Evolutionary conservation across 2,888 invertebrate genomes (phyloP), one percentile per base, ranked within the genome.

Genomic region (Camponotus fellah): DNA sequence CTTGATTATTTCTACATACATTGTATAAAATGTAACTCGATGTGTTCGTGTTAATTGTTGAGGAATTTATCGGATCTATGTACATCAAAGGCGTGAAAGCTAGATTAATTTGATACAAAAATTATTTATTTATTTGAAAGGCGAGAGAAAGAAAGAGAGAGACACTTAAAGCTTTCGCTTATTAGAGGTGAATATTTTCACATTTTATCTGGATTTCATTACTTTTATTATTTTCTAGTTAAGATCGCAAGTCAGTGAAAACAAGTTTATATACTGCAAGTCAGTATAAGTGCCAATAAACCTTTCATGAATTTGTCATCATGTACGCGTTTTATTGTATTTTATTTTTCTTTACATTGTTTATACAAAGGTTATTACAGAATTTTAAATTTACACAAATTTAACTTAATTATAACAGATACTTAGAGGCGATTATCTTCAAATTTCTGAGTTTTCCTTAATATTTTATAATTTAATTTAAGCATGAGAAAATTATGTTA

Each of bases 1-100:
- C 68, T 80, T 87, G 77, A 40, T 87, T 86, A 49, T 79, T 84
- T 80, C 66, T 86, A 74, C 26, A 80, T 83, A 82, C 65, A 43
- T 84, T 69, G 53, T 83, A 85, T 64, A 72, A 53, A 53, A 82
- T 69, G 80, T 83, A 66, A 84, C 68, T 85, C 58, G 84, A 89
- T 88, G 89, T 90, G 87, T 89, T 89, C 88, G 88, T 84, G 88
- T 88, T 86, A 84, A 83, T 83, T 83, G 71, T 80, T 66, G 60
- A 72, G 71, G 60, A 84, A 65, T 83, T 71, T 43, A 84, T 60
- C 64, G 68, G 84, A 74, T 77, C 62, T 40, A n/a, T 69, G 56
- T 62, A 40, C 6, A 46, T 58, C 26, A 74, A 62, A 14, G 34
- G 14, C 71, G 6, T 71, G 21, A 34, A 71, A 37, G 2, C 32